These are phyloP conservation scores for Philypnodon macrostomus DNA, from an alignment of 2,797 vertebrate species.

Conservation along the genomic window DNA sequence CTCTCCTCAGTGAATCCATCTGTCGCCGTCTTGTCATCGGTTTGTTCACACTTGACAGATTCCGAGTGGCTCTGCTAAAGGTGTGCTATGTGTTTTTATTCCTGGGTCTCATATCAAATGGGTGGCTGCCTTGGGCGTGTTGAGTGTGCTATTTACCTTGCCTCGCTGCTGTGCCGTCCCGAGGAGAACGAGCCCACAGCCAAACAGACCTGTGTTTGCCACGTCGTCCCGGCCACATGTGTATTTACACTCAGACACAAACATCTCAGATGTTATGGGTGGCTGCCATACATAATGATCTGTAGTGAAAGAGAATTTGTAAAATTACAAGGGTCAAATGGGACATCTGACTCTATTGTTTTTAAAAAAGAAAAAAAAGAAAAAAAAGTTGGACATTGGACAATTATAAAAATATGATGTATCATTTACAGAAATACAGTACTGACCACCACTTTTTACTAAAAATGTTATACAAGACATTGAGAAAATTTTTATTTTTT, in stretches of 20 bases:
- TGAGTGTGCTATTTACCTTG: slow-evolving; percentile 30
- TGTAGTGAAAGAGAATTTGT: slow-evolving; percentile 44
- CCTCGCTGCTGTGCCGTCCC: slow-evolving; percentile 28
- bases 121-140: slow-evolving; percentile 47
- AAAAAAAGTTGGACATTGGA: too few species aligned
- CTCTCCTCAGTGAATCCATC: slow-evolving; percentile 74
- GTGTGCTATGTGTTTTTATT: slow-evolving; percentile 52
- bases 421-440: too few species aligned
- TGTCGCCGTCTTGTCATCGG: slow-evolving; percentile 74
- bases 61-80: slow-evolving; percentile 63
- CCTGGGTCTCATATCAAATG: slow-evolving; percentile 45
- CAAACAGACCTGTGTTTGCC: slow-evolving; percentile 32
- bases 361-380: too few species aligned
- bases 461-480: too few species aligned
- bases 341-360: slow-evolving; percentile 36
- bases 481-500: too few species aligned
- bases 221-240: too few species aligned
- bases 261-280: slow-evolving; percentile 9
- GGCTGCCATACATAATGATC: slow-evolving; percentile 23
- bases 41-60: slow-evolving; percentile 74
- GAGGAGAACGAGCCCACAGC: slow-evolving; percentile 33
- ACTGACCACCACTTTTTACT: too few species aligned
- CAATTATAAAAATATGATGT: too few species aligned
- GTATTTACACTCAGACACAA: slow-evolving; percentile 21
- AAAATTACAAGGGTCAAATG: slow-evolving; percentile 27